Percentiles rank a stretch among this genome's conserved stretches.
These are phyloP conservation scores for Lerema accius DNA, from an alignment of 1,140 invertebrate genomes.

Conservation along the genomic window DNA sequence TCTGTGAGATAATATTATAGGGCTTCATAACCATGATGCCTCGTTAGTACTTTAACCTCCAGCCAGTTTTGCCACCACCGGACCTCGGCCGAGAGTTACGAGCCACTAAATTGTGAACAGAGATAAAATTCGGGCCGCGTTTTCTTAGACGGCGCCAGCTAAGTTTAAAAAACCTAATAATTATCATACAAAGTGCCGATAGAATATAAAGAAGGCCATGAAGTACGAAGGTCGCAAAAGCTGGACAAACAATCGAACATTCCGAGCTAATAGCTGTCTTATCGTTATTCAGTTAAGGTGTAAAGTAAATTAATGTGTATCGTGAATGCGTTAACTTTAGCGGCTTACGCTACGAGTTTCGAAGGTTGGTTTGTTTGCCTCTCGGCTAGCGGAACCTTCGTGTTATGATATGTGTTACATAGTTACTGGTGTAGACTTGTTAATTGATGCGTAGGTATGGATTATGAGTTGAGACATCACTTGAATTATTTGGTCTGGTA, in stretches of 20 bases:
- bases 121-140: constrained; percentile 23
- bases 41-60: no score
- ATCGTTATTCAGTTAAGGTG: neutral
- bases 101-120: constrained; percentile 1
- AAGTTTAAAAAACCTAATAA: constrained; percentile 35
- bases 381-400: constrained; percentile 30
- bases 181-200: constrained; percentile 37
- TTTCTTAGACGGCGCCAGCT: constrained; percentile 21
- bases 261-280: neutral
- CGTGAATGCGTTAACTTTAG: constrained; percentile 7
- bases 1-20: neutral
- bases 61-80: constrained; percentile 9
- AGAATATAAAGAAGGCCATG: constrained; percentile 32
- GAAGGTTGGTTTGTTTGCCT: constrained; percentile 30
- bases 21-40: neutral
- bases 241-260: neutral
- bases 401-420: constrained; percentile 20
- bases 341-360: constrained; percentile 9
- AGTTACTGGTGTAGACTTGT: neutral
- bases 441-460: constrained; percentile 3
- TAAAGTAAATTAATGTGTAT: neutral
- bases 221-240: constrained; percentile 19
- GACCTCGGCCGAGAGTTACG: neutral
- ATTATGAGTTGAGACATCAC: neutral
- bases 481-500: no score